Evolutionary conservation across 2,113 vertebrate genomes (phyloP), one percentile per base, ranked within the genome.

Genomic region (Chionomys nivalis): DNA sequence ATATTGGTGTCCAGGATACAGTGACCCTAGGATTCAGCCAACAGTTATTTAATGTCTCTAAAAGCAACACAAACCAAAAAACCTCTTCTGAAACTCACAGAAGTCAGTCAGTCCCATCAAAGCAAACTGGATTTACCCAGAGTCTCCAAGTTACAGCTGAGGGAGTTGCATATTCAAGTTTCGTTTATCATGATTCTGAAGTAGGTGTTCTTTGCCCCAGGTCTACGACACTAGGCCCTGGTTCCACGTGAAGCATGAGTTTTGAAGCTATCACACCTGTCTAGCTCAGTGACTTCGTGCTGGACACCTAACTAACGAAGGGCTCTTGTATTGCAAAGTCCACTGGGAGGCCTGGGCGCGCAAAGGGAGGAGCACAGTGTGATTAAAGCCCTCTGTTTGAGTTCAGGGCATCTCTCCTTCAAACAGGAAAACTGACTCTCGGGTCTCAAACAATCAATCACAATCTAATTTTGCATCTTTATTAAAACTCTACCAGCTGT

Each of bases 391-490:
- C 47, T 47, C 21, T 9, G n/a, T 12, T 26, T 55, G 31, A 76
- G 61, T 66, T 85, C 33, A 49, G 24, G 14, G 26, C 24, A n/a
- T 28, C 88, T 77, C 28, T 6, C 75, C 86, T 91, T 33, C 44
- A 93, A 90, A 72, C 63, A 66, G 36, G 36, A 85, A 93, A 77
- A 79, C 55, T 21, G 68, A 36, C 7, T 79, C 68, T 87, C 47
- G 11, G 44, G 24, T 58, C 19, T 87, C 87, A 91, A 77, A 36
- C 52, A 58, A 12, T 26, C 39, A 44, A 9, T 42, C 42, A 72
- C 26, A 65, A 36, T 65, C 79, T 78, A 68, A 78, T 92, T 24
- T 68, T 93, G 47, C 23, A 92, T 61, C 88, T 93, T 93, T 81
- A 39, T 55, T 42, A 68, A 94, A 96, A 23, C 76, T 70, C 93